phyloP scores from a whole-genome alignment of 2,888 invertebrate genomes.

The Sarcophaga carnaria region DNA sequence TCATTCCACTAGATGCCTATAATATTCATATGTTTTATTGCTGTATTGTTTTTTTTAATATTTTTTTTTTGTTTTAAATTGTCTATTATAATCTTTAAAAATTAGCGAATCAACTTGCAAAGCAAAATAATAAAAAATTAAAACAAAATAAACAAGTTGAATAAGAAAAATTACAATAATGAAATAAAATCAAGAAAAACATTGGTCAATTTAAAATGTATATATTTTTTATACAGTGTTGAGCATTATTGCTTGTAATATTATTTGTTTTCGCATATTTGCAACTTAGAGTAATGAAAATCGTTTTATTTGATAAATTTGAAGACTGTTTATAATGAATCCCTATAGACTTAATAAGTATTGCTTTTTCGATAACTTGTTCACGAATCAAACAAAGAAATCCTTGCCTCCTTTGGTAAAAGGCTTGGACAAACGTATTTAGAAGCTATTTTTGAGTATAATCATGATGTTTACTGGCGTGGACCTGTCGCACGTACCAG shows the following conservation, averaged over 20 bases:
- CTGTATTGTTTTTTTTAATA: conserved; percentile 7
- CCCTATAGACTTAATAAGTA: too few species aligned
- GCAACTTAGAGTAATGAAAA: too few species aligned
- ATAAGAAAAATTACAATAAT: background rate
- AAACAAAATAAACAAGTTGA: conserved; percentile 20
- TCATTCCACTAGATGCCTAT: conserved; percentile 10
- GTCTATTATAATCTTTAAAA: conserved; percentile 25
- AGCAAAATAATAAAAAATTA: conserved; percentile 18
- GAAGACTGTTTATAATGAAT: too few species aligned
- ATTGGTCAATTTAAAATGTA: conserved; percentile 6
- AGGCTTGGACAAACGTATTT: too few species aligned
- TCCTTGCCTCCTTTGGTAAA: too few species aligned
- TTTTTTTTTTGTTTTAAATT: background rate
- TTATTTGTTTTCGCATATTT: background rate
- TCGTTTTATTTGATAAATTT: too few species aligned
- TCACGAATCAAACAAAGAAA: too few species aligned
- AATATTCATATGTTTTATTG: conserved; percentile 17
- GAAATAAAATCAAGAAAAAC: background rate
- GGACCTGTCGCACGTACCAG: too few species aligned
- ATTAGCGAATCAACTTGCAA: conserved; percentile 41
- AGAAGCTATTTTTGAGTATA: too few species aligned
- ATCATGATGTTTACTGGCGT: too few species aligned
- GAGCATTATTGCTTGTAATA: background rate
- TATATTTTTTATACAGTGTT: background rate
- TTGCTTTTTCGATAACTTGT: too few species aligned